These are phyloP conservation scores for Paramormyrops kingsleyae DNA, from an alignment of 2,113 vertebrate species.

Conservation along the genomic window DNA sequence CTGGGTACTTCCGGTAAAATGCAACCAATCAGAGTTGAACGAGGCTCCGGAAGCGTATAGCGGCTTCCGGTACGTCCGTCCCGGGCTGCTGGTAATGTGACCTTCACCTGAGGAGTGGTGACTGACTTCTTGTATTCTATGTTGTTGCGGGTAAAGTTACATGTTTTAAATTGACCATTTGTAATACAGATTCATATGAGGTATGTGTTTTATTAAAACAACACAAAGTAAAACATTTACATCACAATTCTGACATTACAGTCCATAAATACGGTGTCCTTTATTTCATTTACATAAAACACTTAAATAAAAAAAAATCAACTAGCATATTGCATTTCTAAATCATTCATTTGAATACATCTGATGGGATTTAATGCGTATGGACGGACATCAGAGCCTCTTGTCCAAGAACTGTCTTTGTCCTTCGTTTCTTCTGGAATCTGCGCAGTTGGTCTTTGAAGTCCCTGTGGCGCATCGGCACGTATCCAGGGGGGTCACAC, in stretches of 20 bases:
- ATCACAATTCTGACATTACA: background rate
- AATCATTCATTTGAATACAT: background rate
- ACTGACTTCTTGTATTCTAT: background rate
- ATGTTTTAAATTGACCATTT: background rate
- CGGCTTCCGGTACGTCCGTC: constrained; percentile 40
- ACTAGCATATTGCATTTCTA: background rate
- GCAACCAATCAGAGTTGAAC: constrained; percentile 44
- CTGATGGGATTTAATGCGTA: background rate
- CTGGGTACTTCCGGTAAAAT: constrained; percentile 21
- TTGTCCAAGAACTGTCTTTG: background rate
- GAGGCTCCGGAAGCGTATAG: background rate
- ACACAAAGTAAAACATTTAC: background rate
- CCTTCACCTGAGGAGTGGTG: background rate
- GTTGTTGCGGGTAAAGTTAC: background rate
- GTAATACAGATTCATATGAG: background rate
- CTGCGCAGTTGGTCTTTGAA: constrained; percentile 34
- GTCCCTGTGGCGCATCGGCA: constrained; percentile 40
- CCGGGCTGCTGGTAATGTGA: background rate
- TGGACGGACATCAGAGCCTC: background rate
- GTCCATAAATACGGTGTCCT: background rate
- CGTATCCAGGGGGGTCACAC: constrained; percentile 43
- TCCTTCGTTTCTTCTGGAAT: constrained; percentile 24
- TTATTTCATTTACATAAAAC: background rate
- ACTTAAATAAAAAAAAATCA: background rate
- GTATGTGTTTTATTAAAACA: background rate